Base-by-base conservation (phyloP, 92 coral and sea anemone species). In the Porites cylindrica region DNA sequence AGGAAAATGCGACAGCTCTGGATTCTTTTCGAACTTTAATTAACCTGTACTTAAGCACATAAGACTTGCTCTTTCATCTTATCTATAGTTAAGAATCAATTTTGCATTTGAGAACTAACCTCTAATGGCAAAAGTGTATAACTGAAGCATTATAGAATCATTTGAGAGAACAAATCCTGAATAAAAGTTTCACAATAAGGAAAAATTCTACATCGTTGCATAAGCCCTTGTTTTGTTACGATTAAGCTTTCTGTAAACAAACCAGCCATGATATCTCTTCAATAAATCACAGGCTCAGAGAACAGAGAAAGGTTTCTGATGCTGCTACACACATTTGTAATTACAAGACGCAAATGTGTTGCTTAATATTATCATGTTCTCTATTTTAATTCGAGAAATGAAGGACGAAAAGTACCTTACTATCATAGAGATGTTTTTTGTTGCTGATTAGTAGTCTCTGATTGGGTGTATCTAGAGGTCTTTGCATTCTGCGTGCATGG, bases 1-100 rank as follows among this genome's bases (percentile, higher is more conserved):
- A 79, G 83, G 61, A 79, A 47, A 76, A 47, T 47, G 73, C 73
- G 64, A 51, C 63, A 65, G 85, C 17, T 80, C 54, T 80, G 23
- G 26, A 23, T 16, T 43, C 62, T 23, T 52, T 24, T 29, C 17
- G 64, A 75, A 24, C 76, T 53, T 51, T 68, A 69, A 81, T 81
- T 69, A 81, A 69, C 60, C 19, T 38, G 1, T n/a, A 4, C 52
- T 69, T 69, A 19, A 53, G 16, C 66, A 12, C 56, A 0, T 32
- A 69, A 24, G 54, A 16, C 20, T 67, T 53, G 12, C 21, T 8
- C 24, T 50, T 43, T 62, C 47, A 52, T n/a, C 75, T 13, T 32
- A 70, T 2, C 75, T 32, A 32, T 38, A 38, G 47, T 38, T 38
- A 38, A 3, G 5, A 9, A 32, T 32, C 75, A 29, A 5, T 70